Evolutionary conservation across 2,797 vertebrate species (phyloP).

Genomic region (Smutsia temminckii): DNA sequence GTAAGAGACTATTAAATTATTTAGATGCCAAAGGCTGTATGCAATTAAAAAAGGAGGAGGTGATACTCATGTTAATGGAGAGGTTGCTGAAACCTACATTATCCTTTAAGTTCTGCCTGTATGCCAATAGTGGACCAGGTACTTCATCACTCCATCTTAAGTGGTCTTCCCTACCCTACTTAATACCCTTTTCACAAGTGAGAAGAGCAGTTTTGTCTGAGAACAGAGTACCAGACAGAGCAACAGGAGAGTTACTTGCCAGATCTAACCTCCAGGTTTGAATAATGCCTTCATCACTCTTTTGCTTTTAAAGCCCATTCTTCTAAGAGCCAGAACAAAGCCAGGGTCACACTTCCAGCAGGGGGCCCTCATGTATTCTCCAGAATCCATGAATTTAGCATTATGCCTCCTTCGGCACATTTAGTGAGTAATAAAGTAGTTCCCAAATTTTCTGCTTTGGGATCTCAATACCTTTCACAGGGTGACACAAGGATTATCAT

Average conservation of each 20-base stretch:
- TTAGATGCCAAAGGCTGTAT: neutral
- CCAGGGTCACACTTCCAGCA: neutral
- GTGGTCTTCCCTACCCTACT: neutral
- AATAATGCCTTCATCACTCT: neutral
- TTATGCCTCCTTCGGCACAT: neutral
- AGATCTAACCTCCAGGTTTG: neutral
- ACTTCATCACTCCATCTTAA: neutral
- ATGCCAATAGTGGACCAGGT: neutral
- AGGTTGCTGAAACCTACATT: neutral
- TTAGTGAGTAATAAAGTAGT: neutral
- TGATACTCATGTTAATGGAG: neutral
- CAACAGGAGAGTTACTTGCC: neutral
- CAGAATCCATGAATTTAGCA: neutral
- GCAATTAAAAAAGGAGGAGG: neutral
- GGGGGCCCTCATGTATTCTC: neutral
- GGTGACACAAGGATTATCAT: neutral
- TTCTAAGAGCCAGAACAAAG: slow-evolving; percentile 4
- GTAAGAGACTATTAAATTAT: neutral
- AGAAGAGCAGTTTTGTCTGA: neutral
- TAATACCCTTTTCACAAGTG: neutral
- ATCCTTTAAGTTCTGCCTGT: neutral
- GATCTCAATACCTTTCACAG: neutral
- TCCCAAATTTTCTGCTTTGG: neutral
- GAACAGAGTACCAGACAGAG: neutral
- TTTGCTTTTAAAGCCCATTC: neutral